Evolutionary conservation across 1,140 invertebrate genomes (phyloP), one percentile per base, ranked within the genome.

Genomic region (Zelostemma sp.): DNA sequence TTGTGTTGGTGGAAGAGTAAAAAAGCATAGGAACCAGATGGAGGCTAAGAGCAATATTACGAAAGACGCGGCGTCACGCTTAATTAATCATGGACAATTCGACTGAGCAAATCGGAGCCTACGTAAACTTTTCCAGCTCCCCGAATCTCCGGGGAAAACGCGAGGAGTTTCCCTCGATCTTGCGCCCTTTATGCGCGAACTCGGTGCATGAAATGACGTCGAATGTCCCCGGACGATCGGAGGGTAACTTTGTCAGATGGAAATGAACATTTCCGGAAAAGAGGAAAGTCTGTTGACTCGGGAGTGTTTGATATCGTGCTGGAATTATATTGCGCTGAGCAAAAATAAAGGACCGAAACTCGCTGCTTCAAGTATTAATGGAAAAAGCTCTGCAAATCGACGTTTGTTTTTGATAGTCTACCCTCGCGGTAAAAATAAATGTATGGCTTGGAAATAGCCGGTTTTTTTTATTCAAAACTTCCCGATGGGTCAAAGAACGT

Each of bases 51-150:
- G 12, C 8, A 62, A 45, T 31, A n/a, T n/a, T n/a, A n/a, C n/a
- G n/a, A n/a, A n/a, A n/a, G n/a, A n/a, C n/a, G n/a, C 49, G 47
- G 15, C 28, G 50, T 35, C 56, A 46, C 53, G 57, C 47, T 71
- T 65, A 71, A 65, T 71, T 71, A 70, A 70, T 65, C 61, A 70
- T 54, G 61, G 61, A 70, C 61, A 57, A 65, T 61, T 21, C 61
- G 41, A 17, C 17, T 53, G 56, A 65, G 63, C 56, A 61, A 70
- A 70, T 65, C 53, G 57, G n/a, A 53, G 58, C 19, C 60, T 58
- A 53, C 53, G 57, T 60, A 65, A 65, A 70, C 43, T 61, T 61
- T 70, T 11, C 46, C 51, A 18, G 43, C 6, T 40, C 43, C 53
- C 40, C 40, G 57, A 35, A 19, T 56, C 47, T 41, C 12, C 8